A percentile compares a stretch with the other conserved stretches of the same genome.
These are phyloP conservation scores for Monarcha castaneiventris DNA, from an alignment of 2,113 vertebrate species.

Conservation along the genomic window DNA sequence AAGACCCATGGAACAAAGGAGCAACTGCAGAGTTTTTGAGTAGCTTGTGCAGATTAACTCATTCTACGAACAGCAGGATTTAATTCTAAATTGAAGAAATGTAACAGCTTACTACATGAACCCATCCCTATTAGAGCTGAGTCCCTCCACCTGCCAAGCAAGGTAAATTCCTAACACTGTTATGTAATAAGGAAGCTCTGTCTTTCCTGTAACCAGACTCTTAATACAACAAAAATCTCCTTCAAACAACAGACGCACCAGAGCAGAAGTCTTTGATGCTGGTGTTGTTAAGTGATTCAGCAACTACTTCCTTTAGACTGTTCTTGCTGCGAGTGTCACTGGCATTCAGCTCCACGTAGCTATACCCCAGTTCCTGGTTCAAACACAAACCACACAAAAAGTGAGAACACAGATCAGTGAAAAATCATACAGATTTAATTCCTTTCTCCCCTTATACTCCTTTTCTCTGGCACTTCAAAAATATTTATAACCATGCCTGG, in stretches of 20 bases:
- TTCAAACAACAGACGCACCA: slow-evolving; percentile 69
- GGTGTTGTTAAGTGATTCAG: slow-evolving; percentile 93
- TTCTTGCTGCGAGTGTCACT: slow-evolving; percentile 94
- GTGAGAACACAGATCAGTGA: background rate
- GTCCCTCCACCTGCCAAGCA: background rate
- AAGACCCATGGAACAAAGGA: background rate
- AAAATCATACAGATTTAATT: background rate
- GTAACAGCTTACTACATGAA: background rate
- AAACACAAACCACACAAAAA: slow-evolving; percentile 7
- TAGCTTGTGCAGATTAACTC: background rate
- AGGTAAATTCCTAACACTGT: background rate
- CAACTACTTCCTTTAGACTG: slow-evolving; percentile 87
- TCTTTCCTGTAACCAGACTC: background rate
- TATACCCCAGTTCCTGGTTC: slow-evolving; percentile 88
- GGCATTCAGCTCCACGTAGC: slow-evolving; percentile 95
- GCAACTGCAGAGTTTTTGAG: background rate
- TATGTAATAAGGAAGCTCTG: background rate
- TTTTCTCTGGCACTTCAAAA: background rate
- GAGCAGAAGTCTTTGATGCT: slow-evolving; percentile 92
- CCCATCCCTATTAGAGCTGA: background rate
- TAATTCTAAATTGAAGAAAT: background rate
- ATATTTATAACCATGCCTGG: background rate
- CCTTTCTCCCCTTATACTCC: background rate
- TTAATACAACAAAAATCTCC: background rate
- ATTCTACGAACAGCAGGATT: background rate